Percentiles rank a stretch among this genome's conserved stretches.
Evolutionary conservation across 2,888 invertebrate genomes (phyloP).

Genomic region (Standfussiana lucernea): DNA sequence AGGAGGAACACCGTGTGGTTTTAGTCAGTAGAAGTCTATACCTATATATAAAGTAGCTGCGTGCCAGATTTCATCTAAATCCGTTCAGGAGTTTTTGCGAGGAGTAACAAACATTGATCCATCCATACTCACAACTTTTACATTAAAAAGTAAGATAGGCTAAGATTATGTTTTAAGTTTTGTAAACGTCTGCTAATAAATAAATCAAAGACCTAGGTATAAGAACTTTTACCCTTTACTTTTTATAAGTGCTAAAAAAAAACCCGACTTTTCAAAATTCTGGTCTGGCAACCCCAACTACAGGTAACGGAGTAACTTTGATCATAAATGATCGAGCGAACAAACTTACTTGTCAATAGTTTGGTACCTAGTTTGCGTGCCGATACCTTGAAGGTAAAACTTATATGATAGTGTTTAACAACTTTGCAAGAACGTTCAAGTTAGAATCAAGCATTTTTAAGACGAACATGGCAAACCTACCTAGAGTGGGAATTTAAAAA

Average conservation of each 20-base stretch:
- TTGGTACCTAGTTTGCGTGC: slow-evolving; percentile 22
- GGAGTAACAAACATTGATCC: neutral
- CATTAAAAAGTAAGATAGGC: neutral
- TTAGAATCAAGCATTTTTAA: neutral
- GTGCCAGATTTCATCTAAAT: neutral
- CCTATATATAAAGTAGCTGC: too few species aligned
- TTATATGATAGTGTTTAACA: neutral
- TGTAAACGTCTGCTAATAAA: neutral
- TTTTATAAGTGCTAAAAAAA: neutral
- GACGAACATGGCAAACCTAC: neutral
- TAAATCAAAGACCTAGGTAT: neutral
- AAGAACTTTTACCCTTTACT: neutral
- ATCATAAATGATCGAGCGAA: slow-evolving; percentile 57
- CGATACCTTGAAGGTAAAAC: slow-evolving; percentile 8
- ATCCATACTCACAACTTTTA: neutral
- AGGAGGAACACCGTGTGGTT: too few species aligned
- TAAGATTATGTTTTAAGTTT: neutral
- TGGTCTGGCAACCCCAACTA: neutral
- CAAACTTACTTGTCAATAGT: slow-evolving; percentile 47
- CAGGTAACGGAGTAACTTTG: slow-evolving; percentile 40
- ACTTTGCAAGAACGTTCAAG: neutral
- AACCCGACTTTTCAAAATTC: neutral
- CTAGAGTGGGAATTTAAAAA: too few species aligned
- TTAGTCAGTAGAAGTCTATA: too few species aligned
- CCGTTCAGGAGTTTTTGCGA: neutral